Base-by-base conservation (phyloP, 2,113 vertebrate species). In the Anas platyrhynchos region DNA sequence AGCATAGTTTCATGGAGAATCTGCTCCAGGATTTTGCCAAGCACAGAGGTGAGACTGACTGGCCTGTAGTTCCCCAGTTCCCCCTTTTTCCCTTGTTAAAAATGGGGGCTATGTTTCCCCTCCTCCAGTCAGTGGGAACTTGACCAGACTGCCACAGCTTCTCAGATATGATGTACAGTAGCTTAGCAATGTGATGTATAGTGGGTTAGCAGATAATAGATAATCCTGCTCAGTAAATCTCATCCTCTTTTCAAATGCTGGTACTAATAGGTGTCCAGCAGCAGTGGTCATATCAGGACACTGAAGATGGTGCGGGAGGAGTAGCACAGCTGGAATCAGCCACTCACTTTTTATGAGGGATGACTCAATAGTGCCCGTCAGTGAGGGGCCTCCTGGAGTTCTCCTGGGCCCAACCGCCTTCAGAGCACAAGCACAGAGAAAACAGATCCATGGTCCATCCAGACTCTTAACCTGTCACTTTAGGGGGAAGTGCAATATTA, bases 291-390 rank as follows among this genome's bases (percentile, higher is more conserved):
- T 4, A 41, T 48, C 18, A 80, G 72, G 31, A 43, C 4, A 26
- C 31, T 43, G 18, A 69, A 87, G 14, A 26, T 9, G 72, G 38
- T 5, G n/a, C 16, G 67, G 43, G 12, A 86, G 29, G 17, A 90
- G 38, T 6, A 7, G 44, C 22, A 62, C 0, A 1, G 23, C 7
- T 25, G 4, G 16, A 69, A 43, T 55, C 22, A 62, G n/a, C 15
- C 27, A 44, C 23, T 65, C n/a, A 41, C 5, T 52, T 44, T 13
- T 6, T 73, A 52, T 2, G 6, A 67, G 22, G 13, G 9, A 43
- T 38, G 29, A 6, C 21, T 92, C 58, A 77, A 7, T 6, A 10
- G 13, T 50, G 18, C 27, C n/a, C 10, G 1, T 74, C 44, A 61
- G 55, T 50, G 55, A 74, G 22, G 25, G 62, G 13, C 50, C 4